phyloP scores from a whole-genome alignment of 1,140 invertebrate species.

The Drosophila tropicalis region DNA sequence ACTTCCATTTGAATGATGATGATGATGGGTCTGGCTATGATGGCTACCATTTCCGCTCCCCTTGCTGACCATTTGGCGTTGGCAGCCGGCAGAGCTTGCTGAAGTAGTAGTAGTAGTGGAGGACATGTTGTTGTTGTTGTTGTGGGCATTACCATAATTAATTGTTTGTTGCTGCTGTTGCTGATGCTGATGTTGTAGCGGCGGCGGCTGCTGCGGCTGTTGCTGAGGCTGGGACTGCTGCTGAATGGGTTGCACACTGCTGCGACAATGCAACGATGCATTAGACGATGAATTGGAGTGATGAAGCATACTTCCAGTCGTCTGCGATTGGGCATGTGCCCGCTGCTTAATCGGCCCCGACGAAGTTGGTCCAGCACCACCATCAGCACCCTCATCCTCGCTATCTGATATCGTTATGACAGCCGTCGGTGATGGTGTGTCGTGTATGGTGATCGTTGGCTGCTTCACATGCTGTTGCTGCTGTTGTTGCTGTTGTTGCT shows the following conservation, averaged over 20 bases:
- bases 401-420: constrained; percentile 97
- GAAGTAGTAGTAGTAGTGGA: constrained; percentile 46
- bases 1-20: constrained; percentile 72
- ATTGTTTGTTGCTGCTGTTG: constrained; percentile 63
- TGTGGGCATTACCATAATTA: constrained; percentile 73
- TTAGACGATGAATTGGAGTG: constrained; percentile 62
- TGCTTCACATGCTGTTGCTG: constrained; percentile 68
- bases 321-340: constrained; percentile 84
- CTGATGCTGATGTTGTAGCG: constrained; percentile 44
- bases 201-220: constrained; percentile 37
- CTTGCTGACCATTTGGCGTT: constrained; percentile 42
- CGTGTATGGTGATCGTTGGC: constrained; percentile 93
- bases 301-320: constrained; percentile 74
- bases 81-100: constrained; percentile 36
- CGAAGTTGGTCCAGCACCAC: constrained; percentile 45
- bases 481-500: constrained; percentile 75
- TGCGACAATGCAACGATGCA: constrained; percentile 51
- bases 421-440: constrained; percentile 96
- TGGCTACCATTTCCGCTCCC: constrained; percentile 49
- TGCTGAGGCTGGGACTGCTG: constrained; percentile 35
- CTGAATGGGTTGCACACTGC: constrained; percentile 48
- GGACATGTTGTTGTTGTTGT: constrained; percentile 40
- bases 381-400: constrained; percentile 91
- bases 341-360: constrained; percentile 77
- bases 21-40: constrained; percentile 56